Percentiles rank a stretch among this genome's conserved stretches.
phyloP scores from a whole-genome alignment of 2,113 vertebrate species.

The Chloropsis hardwickii region DNA sequence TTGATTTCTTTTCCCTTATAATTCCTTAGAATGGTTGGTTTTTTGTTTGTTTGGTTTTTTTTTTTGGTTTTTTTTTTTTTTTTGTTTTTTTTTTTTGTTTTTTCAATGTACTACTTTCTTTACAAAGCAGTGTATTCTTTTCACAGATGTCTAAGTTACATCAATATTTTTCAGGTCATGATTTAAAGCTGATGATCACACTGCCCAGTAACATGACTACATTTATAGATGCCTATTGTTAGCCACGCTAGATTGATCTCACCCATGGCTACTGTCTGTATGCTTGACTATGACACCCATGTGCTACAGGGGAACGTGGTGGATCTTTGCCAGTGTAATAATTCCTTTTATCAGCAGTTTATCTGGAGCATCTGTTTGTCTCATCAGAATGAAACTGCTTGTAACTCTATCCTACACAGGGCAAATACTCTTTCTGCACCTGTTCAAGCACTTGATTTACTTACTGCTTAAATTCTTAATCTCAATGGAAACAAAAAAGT shows the following conservation, averaged over 20 bases:
- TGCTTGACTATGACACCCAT: neutral
- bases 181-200: neutral
- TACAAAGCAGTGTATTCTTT: neutral
- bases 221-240: conserved; percentile 4
- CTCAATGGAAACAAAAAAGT: neutral
- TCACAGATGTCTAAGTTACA: neutral
- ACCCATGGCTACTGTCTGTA: neutral
- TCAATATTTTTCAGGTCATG: neutral
- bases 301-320: neutral
- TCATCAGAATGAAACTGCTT: conserved; percentile 4
- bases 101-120: neutral
- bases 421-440: conserved; percentile 26
- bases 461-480: conserved; percentile 15
- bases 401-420: neutral
- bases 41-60: no score
- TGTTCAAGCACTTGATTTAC: conserved; percentile 17
- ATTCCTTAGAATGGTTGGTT: neutral
- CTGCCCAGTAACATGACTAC: neutral
- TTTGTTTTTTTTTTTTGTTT: neutral
- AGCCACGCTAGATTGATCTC: neutral
- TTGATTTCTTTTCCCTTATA: neutral
- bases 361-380: conserved; percentile 31
- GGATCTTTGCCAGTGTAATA: neutral
- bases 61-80: neutral
- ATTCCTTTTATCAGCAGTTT: conserved; percentile 24